phyloP scores from a whole-genome alignment of 2,113 vertebrate species.

The Chamaetylas fuelleborni region DNA sequence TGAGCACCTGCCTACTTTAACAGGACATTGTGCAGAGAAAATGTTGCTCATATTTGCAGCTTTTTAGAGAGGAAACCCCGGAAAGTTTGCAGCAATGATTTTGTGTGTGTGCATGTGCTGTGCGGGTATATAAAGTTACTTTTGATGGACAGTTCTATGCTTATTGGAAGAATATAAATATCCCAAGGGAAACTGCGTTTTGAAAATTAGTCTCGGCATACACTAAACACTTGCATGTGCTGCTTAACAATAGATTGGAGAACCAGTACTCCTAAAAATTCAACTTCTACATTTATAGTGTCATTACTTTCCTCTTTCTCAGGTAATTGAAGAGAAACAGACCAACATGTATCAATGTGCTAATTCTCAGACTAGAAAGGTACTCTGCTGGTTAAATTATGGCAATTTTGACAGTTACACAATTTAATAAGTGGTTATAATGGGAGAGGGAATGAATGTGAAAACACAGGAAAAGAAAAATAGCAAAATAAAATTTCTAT shows the following conservation, averaged over 20 bases:
- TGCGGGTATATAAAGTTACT: conserved; percentile 57
- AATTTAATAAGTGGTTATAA: not conserved
- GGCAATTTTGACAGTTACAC: not conserved
- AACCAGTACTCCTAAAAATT: conserved; percentile 51
- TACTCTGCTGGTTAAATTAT: not conserved
- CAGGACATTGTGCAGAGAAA: conserved; percentile 60
- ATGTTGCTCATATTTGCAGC: conserved; percentile 54
- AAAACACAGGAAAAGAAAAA: not conserved
- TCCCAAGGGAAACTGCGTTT: conserved; percentile 73
- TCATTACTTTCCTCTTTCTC: conserved; percentile 32
- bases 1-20: conserved; percentile 35
- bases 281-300: conserved; percentile 16
- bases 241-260: conserved; percentile 64
- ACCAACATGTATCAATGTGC: not conserved
- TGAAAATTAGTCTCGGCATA: conserved; percentile 80
- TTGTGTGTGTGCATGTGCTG: not conserved
- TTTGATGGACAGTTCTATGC: conserved; percentile 81
- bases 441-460: not conserved
- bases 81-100: conserved; percentile 57
- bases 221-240: conserved; percentile 72
- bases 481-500: not conserved
- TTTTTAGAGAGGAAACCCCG: conserved; percentile 52
- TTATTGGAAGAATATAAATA: conserved; percentile 82
- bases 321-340: not conserved
- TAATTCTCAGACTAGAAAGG: not conserved